These are phyloP conservation scores for Chaetogeoica ovagalla DNA, from an alignment of 2,888 invertebrate genomes.

Conservation along the genomic window DNA sequence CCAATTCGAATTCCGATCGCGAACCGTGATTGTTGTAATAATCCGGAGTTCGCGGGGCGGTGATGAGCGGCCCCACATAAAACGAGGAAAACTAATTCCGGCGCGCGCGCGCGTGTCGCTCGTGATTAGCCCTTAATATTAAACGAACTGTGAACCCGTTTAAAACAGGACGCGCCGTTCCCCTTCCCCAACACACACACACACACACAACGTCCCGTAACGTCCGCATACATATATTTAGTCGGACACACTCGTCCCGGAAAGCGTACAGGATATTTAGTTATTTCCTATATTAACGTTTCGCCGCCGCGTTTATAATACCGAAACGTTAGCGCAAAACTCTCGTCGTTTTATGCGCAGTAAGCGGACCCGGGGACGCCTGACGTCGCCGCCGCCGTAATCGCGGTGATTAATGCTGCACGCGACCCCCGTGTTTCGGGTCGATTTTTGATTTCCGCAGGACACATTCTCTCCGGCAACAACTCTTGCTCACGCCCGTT, in stretches of 20 bases:
- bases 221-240: too few relatives aligned
- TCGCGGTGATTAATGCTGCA: slow-evolving; percentile 39
- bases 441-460: slow-evolving; percentile 51
- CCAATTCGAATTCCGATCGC: slow-evolving; percentile 49
- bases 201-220: too few relatives aligned
- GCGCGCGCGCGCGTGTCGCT: background rate
- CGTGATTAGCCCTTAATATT: slow-evolving; percentile 50
- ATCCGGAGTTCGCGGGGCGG: slow-evolving; percentile 11
- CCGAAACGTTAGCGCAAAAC: slow-evolving; percentile 22
- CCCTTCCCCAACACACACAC: too few relatives aligned
- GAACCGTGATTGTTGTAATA: slow-evolving; percentile 27
- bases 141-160: slow-evolving; percentile 51
- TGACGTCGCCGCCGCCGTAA: background rate
- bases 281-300: slow-evolving; percentile 49
- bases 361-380: too few relatives aligned
- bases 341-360: background rate
- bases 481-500: background rate
- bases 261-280: slow-evolving; percentile 52
- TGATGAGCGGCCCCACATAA: slow-evolving; percentile 20
- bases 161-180: slow-evolving; percentile 26
- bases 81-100: slow-evolving; percentile 47
- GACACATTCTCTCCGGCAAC: background rate
- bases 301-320: slow-evolving; percentile 35
- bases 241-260: slow-evolving; percentile 1
- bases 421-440: slow-evolving; percentile 31